These are phyloP conservation scores for Hyperoodon ampullatus DNA, from an alignment of 2,113 vertebrate species.

Conservation along the genomic window DNA sequence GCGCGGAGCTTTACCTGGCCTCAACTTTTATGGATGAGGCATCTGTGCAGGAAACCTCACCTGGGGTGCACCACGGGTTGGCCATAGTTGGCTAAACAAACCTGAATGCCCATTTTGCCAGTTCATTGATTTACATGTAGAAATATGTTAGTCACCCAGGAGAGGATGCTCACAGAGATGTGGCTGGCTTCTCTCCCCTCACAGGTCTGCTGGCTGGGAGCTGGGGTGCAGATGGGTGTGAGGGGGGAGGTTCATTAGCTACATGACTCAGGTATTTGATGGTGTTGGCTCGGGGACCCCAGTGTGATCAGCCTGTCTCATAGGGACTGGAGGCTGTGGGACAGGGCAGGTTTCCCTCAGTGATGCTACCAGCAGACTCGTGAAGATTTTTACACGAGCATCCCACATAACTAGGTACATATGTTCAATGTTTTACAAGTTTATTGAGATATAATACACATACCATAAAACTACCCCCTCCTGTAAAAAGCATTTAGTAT, in stretches of 20 bases:
- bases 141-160: neutral
- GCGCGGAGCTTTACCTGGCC: neutral
- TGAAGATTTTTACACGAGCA: neutral
- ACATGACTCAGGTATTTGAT: neutral
- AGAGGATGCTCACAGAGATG: accelerated
- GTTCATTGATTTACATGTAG: neutral
- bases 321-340: neutral
- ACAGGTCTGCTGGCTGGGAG: neutral
- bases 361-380: neutral
- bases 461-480: neutral
- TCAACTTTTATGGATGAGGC: neutral
- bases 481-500: neutral
- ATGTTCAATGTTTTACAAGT: neutral
- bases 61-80: accelerated
- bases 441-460: neutral
- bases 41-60: neutral
- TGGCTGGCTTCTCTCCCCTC: neutral
- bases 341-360: neutral
- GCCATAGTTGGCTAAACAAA: neutral
- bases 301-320: neutral
- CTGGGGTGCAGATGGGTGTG: neutral
- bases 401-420: neutral
- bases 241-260: neutral
- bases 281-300: neutral
- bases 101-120: neutral